These are phyloP conservation scores for Coracias cyanogaster DNA, from an alignment of 2,797 vertebrate genomes.

Conservation along the genomic window DNA sequence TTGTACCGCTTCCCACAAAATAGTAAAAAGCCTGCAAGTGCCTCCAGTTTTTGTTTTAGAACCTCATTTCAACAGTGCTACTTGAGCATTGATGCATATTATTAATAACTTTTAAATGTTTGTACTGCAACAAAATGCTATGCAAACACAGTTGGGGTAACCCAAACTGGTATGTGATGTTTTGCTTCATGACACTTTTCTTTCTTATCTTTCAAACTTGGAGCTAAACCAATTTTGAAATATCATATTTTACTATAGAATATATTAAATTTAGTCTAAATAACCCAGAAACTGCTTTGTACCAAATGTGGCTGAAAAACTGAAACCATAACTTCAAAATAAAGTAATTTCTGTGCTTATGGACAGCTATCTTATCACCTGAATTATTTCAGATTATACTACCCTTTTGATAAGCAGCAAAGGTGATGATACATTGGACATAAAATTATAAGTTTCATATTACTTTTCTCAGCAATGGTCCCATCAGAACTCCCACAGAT, in stretches of 20 bases:
- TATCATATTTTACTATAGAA: background rate
- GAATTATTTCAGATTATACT: background rate
- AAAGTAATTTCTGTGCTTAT: background rate
- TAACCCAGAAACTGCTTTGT: background rate
- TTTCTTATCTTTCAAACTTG: background rate
- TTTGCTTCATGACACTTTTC: background rate
- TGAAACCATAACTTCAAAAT: background rate
- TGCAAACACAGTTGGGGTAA: background rate
- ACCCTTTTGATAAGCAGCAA: background rate
- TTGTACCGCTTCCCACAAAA: background rate
- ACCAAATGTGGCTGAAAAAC: background rate
- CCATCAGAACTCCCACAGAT: background rate
- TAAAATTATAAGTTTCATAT: background rate
- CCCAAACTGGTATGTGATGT: background rate
- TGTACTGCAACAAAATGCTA: background rate
- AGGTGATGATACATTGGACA: background rate
- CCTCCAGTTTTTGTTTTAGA: background rate
- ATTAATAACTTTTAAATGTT: background rate
- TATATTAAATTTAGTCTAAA: background rate
- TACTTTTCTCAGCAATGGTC: background rate
- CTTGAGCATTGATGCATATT: rapidly evolving
- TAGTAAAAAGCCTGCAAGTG: background rate
- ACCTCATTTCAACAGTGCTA: background rate
- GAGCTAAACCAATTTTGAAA: background rate
- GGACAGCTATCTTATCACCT: background rate